Percentiles rank a stretch among this genome's conserved stretches.
Evolutionary conservation across 2,888 invertebrate genomes (phyloP).

Genomic region (Eupithecia pulchellata): DNA sequence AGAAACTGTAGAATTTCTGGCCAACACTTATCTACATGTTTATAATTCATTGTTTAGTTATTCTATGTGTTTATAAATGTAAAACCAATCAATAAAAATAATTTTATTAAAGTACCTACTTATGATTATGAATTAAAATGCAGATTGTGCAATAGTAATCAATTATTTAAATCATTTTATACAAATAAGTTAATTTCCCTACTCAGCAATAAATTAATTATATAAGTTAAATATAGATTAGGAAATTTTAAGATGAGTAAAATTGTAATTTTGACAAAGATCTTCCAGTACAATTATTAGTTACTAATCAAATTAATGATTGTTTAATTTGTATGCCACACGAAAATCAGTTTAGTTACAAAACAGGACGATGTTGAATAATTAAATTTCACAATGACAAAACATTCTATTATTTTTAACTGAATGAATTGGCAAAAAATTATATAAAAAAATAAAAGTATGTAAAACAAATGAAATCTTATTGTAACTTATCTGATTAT

Average conservation of each 20-base stretch:
- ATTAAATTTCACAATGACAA: background rate
- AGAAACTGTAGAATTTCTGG: conserved; percentile 5
- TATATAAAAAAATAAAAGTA: background rate
- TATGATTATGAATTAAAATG: background rate
- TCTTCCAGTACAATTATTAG: conserved; percentile 39
- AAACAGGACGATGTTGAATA: background rate
- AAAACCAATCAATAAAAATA: too few relatives aligned
- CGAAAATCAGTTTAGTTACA: conserved; percentile 15
- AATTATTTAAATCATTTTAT: background rate
- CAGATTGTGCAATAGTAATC: background rate
- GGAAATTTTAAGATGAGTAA: conserved; percentile 22
- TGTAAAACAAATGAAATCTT: background rate
- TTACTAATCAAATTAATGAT: conserved; percentile 28
- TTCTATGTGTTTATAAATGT: too few relatives aligned
- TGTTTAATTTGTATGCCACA: conserved; percentile 20
- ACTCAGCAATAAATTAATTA: background rate
- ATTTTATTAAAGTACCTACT: too few relatives aligned
- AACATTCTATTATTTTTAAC: background rate
- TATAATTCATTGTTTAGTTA: background rate
- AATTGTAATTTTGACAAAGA: conserved; percentile 32
- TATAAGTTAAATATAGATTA: conserved; percentile 2
- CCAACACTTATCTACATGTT: conserved; percentile 1
- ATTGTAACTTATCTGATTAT: conserved; percentile 25
- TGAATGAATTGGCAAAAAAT: too few relatives aligned
- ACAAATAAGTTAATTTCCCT: background rate